Percentiles rank a stretch among this genome's conserved stretches.
phyloP scores from a whole-genome alignment of 2,113 vertebrate genomes.

The Takifugu flavidus region DNA sequence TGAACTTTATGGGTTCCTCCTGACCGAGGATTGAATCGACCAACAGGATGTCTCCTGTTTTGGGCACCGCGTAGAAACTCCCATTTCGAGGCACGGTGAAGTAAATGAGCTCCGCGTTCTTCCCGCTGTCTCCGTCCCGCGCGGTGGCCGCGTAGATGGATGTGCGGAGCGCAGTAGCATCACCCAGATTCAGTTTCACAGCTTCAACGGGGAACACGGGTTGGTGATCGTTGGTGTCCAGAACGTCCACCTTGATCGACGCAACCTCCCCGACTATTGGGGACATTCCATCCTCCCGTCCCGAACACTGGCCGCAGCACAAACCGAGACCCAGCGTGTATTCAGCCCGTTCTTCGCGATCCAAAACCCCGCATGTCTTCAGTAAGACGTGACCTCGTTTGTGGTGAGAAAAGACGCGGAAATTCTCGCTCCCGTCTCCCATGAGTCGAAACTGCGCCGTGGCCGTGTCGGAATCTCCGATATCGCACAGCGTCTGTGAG shows the following conservation, averaged over 20 bases:
- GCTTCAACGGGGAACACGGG: conserved; percentile 70
- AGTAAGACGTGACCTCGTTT: conserved; percentile 78
- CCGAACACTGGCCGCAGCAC: conserved; percentile 71
- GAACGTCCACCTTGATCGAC: conserved; percentile 78
- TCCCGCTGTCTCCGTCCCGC: conserved; percentile 79
- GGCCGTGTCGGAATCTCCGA: conserved; percentile 48
- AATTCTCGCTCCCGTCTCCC: conserved; percentile 78
- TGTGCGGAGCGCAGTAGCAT: conserved; percentile 79
- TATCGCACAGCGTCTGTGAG: conserved; percentile 70
- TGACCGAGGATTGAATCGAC: conserved; percentile 84
- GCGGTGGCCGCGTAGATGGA: conserved; percentile 77
- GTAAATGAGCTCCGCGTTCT: conserved; percentile 84
- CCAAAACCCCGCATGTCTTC: conserved; percentile 77
- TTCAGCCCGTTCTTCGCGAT: conserved; percentile 77
- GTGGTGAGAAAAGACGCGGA: conserved; percentile 80
- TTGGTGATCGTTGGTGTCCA: conserved; percentile 86
- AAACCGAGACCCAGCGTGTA: conserved; percentile 77
- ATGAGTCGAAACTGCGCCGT: conserved; percentile 75
- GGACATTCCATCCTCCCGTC: conserved; percentile 7
- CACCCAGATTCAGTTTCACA: conserved; percentile 77
- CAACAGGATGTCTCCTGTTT: conserved; percentile 82
- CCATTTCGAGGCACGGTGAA: conserved; percentile 78
- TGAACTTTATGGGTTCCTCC: conserved; percentile 73
- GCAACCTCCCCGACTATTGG: conserved; percentile 70
- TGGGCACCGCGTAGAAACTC: conserved; percentile 85